Conservation (phyloP, 30 jellyfish, hydroid and myxozoan genomes). For the Pseudorhiza aurosa region DNA sequence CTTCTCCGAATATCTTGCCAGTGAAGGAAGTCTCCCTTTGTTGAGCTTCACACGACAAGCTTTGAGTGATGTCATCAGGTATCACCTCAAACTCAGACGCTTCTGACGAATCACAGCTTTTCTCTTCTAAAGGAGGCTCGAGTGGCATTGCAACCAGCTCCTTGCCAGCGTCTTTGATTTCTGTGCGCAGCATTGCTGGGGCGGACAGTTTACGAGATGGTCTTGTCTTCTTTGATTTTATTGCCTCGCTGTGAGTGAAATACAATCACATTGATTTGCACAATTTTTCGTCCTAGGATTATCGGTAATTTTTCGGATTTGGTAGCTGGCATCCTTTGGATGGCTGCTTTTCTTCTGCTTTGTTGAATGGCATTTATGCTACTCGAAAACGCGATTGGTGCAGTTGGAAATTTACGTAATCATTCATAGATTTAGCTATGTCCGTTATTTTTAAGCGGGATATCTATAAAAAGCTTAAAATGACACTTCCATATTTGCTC, state of each 20-base stretch:
- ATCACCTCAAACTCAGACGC: slow-evolving; percentile 34
- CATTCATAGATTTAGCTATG: too few relatives aligned
- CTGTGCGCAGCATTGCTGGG: slow-evolving; percentile 37
- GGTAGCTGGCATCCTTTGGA: too few relatives aligned
- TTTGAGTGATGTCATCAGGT: not conserved
- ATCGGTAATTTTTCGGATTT: too few relatives aligned
- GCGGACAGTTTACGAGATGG: slow-evolving; percentile 35
- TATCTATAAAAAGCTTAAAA: too few relatives aligned
- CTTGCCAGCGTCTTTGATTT: not conserved
- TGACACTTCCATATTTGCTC: too few relatives aligned
- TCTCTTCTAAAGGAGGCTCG: slow-evolving; percentile 46
- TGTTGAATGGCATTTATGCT: too few relatives aligned
- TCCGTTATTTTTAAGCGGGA: too few relatives aligned
- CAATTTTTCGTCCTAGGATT: too few relatives aligned
- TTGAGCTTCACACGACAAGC: not conserved
- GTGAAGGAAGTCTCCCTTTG: slow-evolving; percentile 35
- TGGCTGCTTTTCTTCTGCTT: too few relatives aligned
- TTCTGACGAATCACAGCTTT: slow-evolving; percentile 26
- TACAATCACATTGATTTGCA: too few relatives aligned
- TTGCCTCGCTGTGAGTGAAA: not conserved
- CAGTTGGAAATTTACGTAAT: too few relatives aligned
- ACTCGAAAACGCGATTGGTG: too few relatives aligned
- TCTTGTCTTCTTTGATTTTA: not conserved
- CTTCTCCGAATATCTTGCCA: slow-evolving; percentile 39
- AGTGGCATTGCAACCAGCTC: slow-evolving; percentile 8